Conservation (phyloP, 2,797 vertebrate genomes). For the Sebastes hopkinsi region DNA sequence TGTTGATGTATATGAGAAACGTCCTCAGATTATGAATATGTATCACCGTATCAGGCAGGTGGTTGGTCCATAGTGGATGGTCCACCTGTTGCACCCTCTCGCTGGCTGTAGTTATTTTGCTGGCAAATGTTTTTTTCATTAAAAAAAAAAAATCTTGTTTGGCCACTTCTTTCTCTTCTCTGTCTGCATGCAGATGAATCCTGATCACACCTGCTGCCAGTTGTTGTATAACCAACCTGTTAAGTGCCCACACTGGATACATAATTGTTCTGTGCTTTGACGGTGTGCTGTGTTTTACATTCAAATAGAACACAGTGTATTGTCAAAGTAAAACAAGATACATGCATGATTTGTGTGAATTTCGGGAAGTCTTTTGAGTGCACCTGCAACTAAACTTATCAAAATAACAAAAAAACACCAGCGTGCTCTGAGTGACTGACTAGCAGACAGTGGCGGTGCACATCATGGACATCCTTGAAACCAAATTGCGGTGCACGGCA, state of each 20-base stretch:
- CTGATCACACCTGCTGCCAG: slow-evolving; percentile 21
- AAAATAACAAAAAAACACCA: not conserved
- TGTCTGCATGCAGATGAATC: slow-evolving; percentile 9
- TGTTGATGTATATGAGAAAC: not conserved
- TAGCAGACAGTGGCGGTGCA: not conserved
- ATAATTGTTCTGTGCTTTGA: slow-evolving; percentile 15
- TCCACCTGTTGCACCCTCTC: slow-evolving; percentile 21
- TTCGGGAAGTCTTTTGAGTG: not conserved
- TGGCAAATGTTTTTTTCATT: slow-evolving; percentile 1
- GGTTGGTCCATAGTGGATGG: not conserved
- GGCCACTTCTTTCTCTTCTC: not conserved
- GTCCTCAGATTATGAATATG: slow-evolving; percentile 17
- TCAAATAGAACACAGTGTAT: not conserved
- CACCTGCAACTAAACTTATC: not conserved
- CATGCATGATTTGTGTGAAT: not conserved
- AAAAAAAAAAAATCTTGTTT: not conserved
- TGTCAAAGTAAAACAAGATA: not conserved
- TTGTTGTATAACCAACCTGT: slow-evolving; percentile 24
- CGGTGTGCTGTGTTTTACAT: not conserved
- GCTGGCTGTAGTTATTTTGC: slow-evolving; percentile 18
- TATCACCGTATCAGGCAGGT: slow-evolving; percentile 11
- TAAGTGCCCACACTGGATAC: slow-evolving; percentile 7
- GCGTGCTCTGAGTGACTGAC: not conserved
- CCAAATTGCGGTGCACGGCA: not conserved
- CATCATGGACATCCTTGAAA: slow-evolving; percentile 10